phyloP scores from a whole-genome alignment of 2,888 invertebrate species.

The Parnassius mnemosyne region DNA sequence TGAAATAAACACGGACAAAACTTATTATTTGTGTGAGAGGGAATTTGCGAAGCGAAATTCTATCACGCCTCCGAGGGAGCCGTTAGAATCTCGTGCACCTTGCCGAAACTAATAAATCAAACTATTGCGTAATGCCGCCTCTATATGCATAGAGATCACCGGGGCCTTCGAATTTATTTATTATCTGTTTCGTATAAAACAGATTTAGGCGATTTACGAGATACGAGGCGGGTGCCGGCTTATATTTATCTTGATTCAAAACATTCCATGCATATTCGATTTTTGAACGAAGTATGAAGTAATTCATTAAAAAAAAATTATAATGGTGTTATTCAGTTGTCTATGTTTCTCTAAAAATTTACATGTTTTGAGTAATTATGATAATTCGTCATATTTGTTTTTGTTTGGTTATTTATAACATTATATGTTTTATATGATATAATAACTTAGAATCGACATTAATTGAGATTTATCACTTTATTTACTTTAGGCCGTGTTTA shows the following conservation, averaged over 20 bases:
- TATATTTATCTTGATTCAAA: constrained; percentile 40
- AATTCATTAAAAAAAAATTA: constrained; percentile 5
- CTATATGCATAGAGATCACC: constrained; percentile 71
- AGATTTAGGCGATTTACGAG: constrained; percentile 68
- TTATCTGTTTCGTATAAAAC: constrained; percentile 55
- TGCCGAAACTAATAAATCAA: constrained; percentile 76
- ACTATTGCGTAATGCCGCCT: constrained; percentile 74
- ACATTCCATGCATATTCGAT: constrained; percentile 9
- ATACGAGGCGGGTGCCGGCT: constrained; percentile 27
- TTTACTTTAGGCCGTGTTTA: constrained; percentile 58
- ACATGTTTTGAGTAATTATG: no score
- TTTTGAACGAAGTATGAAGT: background rate
- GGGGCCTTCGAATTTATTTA: constrained; percentile 68
- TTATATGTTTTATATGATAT: constrained; percentile 57
- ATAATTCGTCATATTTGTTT: background rate
- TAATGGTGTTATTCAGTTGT: no score
- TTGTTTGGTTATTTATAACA: constrained; percentile 51
- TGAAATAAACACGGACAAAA: constrained; percentile 12
- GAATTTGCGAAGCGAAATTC: constrained; percentile 70
- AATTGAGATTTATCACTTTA: constrained; percentile 68
- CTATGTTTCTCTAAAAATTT: no score
- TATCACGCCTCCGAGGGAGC: constrained; percentile 63
- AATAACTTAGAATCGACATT: constrained; percentile 57
- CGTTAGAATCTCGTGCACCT: constrained; percentile 71
- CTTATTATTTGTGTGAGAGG: constrained; percentile 38